Percentiles rank a stretch among this genome's conserved stretches.
Evolutionary conservation across 2,888 invertebrate genomes (phyloP).

Genomic region (Chaetogeoica ovagalla): DNA sequence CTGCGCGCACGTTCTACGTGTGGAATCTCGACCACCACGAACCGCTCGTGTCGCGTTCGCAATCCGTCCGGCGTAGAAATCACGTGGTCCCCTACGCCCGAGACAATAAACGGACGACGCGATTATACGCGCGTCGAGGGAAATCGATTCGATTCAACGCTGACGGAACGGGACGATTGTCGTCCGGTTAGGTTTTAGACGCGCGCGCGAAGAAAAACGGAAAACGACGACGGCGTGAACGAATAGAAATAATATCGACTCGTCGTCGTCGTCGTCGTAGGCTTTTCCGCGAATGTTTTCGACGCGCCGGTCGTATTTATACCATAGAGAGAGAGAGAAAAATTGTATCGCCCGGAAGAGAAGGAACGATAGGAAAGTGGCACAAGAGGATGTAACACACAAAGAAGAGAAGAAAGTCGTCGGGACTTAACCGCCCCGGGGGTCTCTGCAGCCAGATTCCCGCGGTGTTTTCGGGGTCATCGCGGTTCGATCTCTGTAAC

Average conservation of each 20-base stretch:
- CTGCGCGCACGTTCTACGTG: too few species aligned
- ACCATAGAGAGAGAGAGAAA: too few species aligned
- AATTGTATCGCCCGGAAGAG: not conserved
- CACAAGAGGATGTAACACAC: constrained; percentile 23
- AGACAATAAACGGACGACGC: not conserved
- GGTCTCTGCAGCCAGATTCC: not conserved
- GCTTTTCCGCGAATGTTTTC: too few species aligned
- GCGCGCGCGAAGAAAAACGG: too few species aligned
- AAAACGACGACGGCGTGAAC: too few species aligned
- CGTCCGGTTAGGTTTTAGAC: too few species aligned
- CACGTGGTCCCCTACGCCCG: not conserved
- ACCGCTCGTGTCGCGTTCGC: not conserved
- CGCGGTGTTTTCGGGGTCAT: constrained; percentile 38
- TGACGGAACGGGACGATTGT: too few species aligned
- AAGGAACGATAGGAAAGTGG: constrained; percentile 15
- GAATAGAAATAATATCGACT: too few species aligned
- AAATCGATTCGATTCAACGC: not conserved
- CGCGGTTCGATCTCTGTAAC: constrained; percentile 18
- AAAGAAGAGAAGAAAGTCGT: constrained; percentile 31
- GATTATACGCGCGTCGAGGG: not conserved
- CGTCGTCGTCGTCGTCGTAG: too few species aligned
- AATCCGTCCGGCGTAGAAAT: constrained; percentile 12
- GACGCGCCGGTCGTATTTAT: too few species aligned
- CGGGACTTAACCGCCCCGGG: constrained; percentile 31
- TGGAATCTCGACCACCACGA: not conserved